Conservation (phyloP, 2,797 vertebrate species). For the Tiaroga cobitis region DNA sequence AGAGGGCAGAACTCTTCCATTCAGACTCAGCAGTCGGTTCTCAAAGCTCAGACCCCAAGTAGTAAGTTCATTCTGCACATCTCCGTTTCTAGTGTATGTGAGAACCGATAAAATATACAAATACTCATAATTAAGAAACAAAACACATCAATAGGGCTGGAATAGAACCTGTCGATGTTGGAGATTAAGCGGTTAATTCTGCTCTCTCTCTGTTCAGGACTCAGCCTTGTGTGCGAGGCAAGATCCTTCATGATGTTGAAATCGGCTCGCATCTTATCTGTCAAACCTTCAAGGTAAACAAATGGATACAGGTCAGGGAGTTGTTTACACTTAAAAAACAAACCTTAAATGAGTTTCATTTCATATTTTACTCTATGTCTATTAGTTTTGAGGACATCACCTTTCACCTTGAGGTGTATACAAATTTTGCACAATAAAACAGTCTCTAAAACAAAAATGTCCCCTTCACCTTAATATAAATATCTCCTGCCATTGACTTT, state of each 20-base stretch:
- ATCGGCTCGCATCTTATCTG: slow-evolving; percentile 90
- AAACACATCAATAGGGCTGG: neutral
- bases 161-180: slow-evolving; percentile 73
- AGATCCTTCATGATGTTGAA: slow-evolving; percentile 92
- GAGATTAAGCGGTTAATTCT: slow-evolving; percentile 82
- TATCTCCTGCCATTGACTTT: neutral
- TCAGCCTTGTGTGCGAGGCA: slow-evolving; percentile 82
- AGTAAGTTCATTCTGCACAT: slow-evolving; percentile 83
- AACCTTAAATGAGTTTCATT: neutral
- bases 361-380: neutral
- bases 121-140: neutral
- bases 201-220: slow-evolving; percentile 83
- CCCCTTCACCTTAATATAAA: neutral
- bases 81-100: slow-evolving; percentile 75
- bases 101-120: neutral
- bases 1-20: slow-evolving; percentile 84
- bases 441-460: neutral
- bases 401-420: neutral
- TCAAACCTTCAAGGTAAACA: slow-evolving; percentile 80
- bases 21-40: slow-evolving; percentile 80
- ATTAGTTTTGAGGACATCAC: neutral
- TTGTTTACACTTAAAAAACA: neutral
- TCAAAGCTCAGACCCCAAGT: slow-evolving; percentile 94
- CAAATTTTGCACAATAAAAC: neutral
- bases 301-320: neutral